Evolutionary conservation across 2,113 vertebrate genomes (phyloP).

Genomic region (Bothrops jararaca): DNA sequence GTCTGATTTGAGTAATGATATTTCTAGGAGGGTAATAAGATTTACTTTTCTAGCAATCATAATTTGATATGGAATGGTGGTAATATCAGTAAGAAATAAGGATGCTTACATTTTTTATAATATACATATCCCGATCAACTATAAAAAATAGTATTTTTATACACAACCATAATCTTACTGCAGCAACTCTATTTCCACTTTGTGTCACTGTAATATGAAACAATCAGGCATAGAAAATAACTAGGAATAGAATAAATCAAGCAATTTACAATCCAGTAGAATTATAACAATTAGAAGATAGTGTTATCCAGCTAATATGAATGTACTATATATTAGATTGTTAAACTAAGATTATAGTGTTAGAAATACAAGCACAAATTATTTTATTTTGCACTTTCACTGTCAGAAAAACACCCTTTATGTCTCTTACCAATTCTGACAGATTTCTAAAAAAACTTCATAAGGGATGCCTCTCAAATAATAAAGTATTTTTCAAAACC

Average conservation of each 20-base stretch:
- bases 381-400: background rate
- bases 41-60: background rate
- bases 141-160: background rate
- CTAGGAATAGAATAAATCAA: background rate
- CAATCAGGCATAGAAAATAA: background rate
- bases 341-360: background rate
- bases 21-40: background rate
- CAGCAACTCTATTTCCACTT: background rate
- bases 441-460: background rate
- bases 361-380: background rate
- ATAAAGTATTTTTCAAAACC: background rate
- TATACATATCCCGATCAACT: background rate
- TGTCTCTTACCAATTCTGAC: background rate
- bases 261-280: background rate
- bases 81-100: background rate
- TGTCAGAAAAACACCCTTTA: background rate
- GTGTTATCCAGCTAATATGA: background rate
- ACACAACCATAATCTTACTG: background rate
- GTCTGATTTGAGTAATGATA: background rate
- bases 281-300: background rate
- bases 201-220: background rate
- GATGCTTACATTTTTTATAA: background rate
- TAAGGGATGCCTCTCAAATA: background rate
- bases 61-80: background rate
- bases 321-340: background rate